Base-by-base conservation (phyloP, 2,113 vertebrate species). In the Rhagologus leucostigma region DNA sequence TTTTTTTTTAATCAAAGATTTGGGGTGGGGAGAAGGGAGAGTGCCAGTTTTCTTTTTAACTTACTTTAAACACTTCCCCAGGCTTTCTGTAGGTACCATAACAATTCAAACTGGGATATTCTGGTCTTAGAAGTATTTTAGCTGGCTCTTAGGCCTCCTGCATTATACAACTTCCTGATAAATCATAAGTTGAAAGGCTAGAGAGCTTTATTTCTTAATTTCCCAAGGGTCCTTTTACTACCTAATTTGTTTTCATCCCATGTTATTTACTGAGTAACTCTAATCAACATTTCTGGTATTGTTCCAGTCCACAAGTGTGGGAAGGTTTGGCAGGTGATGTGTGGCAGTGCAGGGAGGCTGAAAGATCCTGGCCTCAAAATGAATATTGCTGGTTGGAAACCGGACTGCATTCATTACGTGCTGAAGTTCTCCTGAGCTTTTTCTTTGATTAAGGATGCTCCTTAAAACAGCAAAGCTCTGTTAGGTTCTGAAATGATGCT, bases 201-300 rank as follows among this genome's bases (percentile, higher is more conserved):
- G 12, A 94, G 86, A 94, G 93, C 42, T 88, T 95, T 95, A n/a
- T 94, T 97, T 93, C 77, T 77, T 96, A 95, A 96, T 98, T 98
- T 98, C 96, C 97, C 95, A 93, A 93, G 97, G 93, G 95, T 81
- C 95, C 91, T 92, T 97, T 97, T 97, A 96, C 84, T 76, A 96
- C 82, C 80, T 91, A 90, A 97, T 98, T 96, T 97, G 95, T 95
- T 97, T 97, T 97, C 90, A 96, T 97, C 96, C 91, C 64, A 65
- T 97, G 84, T 97, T 98, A 97, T 96, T 98, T 97, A 97, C 94
- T 90, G 85, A 93, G 90, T 94, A 92, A 91, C 71, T 97, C 80
- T 91, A 97, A 97, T 97, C 94, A 97, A 49, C 86, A 79, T 62
- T 74, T 82, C 91, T 95, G 93, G 88, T 96, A 81, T 90, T 89